A percentile compares a stretch with the other conserved stretches of the same genome.
phyloP scores from a whole-genome alignment of 2,113 vertebrate genomes.

The Brachirus orientalis region DNA sequence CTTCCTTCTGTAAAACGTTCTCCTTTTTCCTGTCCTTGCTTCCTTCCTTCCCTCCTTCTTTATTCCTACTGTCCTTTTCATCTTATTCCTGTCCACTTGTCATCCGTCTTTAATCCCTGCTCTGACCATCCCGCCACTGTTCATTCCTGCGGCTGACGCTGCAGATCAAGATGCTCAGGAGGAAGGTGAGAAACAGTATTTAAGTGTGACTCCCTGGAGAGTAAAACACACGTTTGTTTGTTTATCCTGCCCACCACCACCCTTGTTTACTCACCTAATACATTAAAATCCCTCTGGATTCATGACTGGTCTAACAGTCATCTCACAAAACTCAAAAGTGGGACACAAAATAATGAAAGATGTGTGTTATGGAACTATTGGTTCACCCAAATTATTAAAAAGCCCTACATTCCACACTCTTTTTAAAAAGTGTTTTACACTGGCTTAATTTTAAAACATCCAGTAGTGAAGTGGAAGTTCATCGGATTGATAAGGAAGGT shows the following conservation, averaged over 20 bases:
- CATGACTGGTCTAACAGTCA: background rate
- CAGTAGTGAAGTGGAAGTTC: no score
- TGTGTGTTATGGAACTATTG: no score
- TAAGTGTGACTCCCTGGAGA: background rate
- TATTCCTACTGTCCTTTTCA: no score
- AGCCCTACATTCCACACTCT: no score
- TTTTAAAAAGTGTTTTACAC: no score
- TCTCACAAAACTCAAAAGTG: background rate
- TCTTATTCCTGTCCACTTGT: background rate
- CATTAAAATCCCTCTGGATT: background rate
- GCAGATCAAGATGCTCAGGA: conserved; percentile 71
- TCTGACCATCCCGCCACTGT: conserved; percentile 14
- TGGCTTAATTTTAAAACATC: no score
- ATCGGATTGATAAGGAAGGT: no score
- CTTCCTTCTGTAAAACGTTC: background rate
- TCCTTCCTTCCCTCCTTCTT: background rate
- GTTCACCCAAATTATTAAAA: no score
- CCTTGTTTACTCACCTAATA: conserved; percentile 2
- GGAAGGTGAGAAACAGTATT: conserved; percentile 61
- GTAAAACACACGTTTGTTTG: background rate
- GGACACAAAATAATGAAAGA: no score
- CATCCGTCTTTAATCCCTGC: background rate
- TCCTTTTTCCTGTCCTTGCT: background rate
- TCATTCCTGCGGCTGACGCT: conserved; percentile 28
- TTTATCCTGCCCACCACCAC: no score